phyloP scores from a whole-genome alignment of 1,140 invertebrate genomes.

The Asbolus verrucosus region DNA sequence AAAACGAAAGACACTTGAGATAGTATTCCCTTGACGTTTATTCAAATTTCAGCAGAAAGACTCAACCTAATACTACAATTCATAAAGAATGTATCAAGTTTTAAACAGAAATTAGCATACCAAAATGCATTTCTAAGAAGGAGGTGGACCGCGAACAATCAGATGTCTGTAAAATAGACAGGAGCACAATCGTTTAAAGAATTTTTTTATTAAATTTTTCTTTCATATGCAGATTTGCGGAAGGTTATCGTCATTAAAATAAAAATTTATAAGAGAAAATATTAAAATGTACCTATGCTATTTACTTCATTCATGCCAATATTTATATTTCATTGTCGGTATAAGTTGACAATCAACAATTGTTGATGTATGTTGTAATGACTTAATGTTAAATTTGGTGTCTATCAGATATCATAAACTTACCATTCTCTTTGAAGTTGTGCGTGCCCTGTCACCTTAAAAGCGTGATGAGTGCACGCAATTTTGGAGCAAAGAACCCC shows the following conservation, averaged over 20 bases:
- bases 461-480: neutral
- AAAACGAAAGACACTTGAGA: constrained; percentile 45
- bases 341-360: too few relatives aligned
- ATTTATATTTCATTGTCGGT: too few relatives aligned
- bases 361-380: too few relatives aligned
- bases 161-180: constrained; percentile 29
- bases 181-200: neutral
- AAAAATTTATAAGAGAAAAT: too few relatives aligned
- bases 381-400: neutral
- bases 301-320: too few relatives aligned
- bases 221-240: too few relatives aligned
- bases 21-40: constrained; percentile 44
- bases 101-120: constrained; percentile 51
- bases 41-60: constrained; percentile 43
- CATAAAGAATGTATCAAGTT: constrained; percentile 50
- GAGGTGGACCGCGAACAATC: constrained; percentile 42
- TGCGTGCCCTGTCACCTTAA: constrained; percentile 7
- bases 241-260: too few relatives aligned
- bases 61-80: constrained; percentile 46
- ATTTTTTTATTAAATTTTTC: too few relatives aligned
- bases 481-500: neutral
- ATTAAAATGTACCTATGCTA: too few relatives aligned
- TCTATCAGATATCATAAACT: neutral
- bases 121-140: constrained; percentile 38
- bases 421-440: neutral